phyloP scores from a whole-genome alignment of 2,888 invertebrate species.

The Lathronympha strigana region DNA sequence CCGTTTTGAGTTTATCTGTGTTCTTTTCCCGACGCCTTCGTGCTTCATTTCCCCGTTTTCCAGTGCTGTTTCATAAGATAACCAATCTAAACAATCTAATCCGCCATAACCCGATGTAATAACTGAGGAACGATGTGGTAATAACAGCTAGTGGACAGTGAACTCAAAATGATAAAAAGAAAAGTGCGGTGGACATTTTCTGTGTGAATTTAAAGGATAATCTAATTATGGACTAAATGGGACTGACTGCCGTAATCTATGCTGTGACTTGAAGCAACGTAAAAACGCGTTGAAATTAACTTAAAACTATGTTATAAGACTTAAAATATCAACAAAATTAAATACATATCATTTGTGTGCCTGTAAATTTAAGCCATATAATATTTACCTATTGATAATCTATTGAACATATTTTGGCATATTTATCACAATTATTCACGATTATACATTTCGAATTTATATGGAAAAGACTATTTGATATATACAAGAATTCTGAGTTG shows the following conservation, averaged over 20 bases:
- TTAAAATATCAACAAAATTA: slow-evolving; percentile 53
- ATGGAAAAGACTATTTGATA: slow-evolving; percentile 33
- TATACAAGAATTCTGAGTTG: slow-evolving; percentile 45
- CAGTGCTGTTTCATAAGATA: slow-evolving; percentile 53
- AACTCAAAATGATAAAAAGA: slow-evolving; percentile 48
- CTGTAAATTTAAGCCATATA: slow-evolving; percentile 63
- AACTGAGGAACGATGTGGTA: slow-evolving; percentile 59
- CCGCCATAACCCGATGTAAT: slow-evolving; percentile 65
- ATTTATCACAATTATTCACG: slow-evolving; percentile 40
- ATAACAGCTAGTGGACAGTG: slow-evolving; percentile 51
- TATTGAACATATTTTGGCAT: slow-evolving; percentile 49
- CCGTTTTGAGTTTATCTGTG: slow-evolving; percentile 11
- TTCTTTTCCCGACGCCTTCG: neutral
- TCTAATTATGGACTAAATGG: slow-evolving; percentile 12
- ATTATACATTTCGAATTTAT: slow-evolving; percentile 42
- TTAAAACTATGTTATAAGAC: slow-evolving; percentile 35
- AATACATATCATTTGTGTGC: slow-evolving; percentile 82
- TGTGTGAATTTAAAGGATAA: slow-evolving; percentile 5
- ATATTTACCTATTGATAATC: slow-evolving; percentile 45
- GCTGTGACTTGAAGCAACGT: slow-evolving; percentile 18
- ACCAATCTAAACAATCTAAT: slow-evolving; percentile 57
- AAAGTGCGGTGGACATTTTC: slow-evolving; percentile 20
- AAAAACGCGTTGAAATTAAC: slow-evolving; percentile 12
- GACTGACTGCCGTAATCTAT: slow-evolving; percentile 3
- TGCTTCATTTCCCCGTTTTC: slow-evolving; percentile 45